These are phyloP conservation scores for Tapera naevia DNA, from an alignment of 2,797 vertebrate genomes.

Conservation along the genomic window DNA sequence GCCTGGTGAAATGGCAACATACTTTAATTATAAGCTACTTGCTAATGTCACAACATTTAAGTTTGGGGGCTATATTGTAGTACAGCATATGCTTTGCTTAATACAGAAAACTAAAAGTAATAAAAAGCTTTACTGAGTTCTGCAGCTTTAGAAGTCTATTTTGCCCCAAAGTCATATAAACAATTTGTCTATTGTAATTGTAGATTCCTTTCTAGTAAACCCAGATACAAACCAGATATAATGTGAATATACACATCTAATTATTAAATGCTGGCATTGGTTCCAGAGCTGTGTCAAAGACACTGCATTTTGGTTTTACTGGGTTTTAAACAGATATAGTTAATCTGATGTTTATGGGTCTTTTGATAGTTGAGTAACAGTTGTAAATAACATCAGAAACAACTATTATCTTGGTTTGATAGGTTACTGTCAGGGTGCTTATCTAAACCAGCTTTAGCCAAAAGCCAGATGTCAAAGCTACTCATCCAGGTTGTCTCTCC, in stretches of 20 bases:
- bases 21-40: conserved; percentile 81
- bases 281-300: background rate
- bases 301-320: background rate
- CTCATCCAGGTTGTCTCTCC: background rate
- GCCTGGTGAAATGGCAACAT: conserved; percentile 79
- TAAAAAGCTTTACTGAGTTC: background rate
- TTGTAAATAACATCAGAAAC: background rate
- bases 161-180: background rate
- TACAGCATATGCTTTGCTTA: conserved; percentile 8
- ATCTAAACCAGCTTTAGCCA: background rate
- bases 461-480: background rate
- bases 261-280: background rate
- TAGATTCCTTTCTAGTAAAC: background rate
- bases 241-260: background rate
- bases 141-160: background rate
- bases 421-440: background rate
- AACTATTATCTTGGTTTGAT: background rate
- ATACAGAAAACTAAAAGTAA: conserved; percentile 34
- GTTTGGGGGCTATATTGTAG: conserved; percentile 59
- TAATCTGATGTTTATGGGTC: background rate
- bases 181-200: background rate
- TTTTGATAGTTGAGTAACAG: background rate
- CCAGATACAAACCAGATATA: background rate
- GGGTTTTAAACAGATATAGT: background rate
- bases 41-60: conserved; percentile 81